Base-by-base conservation (phyloP, 2,113 vertebrate genomes). In the Scophthalmus maximus region DNA sequence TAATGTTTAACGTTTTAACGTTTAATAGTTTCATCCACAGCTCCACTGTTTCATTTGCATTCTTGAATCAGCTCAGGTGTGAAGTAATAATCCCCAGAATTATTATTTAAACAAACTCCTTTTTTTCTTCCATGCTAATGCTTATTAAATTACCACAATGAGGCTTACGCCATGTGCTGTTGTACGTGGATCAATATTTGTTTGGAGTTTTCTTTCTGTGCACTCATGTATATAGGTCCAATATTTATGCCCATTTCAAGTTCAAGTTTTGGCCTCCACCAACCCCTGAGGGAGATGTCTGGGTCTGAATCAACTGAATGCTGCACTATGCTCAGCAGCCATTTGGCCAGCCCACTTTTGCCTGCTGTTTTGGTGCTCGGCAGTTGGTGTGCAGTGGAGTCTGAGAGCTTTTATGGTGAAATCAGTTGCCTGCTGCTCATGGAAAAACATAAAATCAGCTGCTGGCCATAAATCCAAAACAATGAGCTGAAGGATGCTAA, bases 21-120 rank as follows among this genome's bases (percentile, higher is more conserved):
- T 78, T 76, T 67, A 55, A 57, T 42, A 66, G 79, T 61, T 73
- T 57, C 47, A 60, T 63, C 77, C 18, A 12, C 15, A 29, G 27
- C 22, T 57, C 8, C 20, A 32, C 25, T 58, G 44, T 44, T 65
- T 55, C 47, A 25, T 57, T 62, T 22, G 17, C 25, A 23, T 3
- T 17, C 63, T 57, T 26, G 20, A 55, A 52, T 25, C 8, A 14
- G 20, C 38, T 67, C 55, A 30, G 20, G 40, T 58, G 46, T 73
- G 25, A 55, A 25, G n/a, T 30, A 47, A 36, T 53, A 36, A 25
- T 27, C 49, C 2, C 5, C 58, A n/a, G 34, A 20, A 36, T 57
- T 32, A 56, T 59, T 32, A 20, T 12, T 32, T 32, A 8, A n/a
- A 44, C 42, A n/a, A 7, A 4, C 15, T 42, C 12, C 40, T 42